Evolutionary conservation across 2,113 vertebrate species (phyloP).

Genomic region (Willisornis vidua): DNA sequence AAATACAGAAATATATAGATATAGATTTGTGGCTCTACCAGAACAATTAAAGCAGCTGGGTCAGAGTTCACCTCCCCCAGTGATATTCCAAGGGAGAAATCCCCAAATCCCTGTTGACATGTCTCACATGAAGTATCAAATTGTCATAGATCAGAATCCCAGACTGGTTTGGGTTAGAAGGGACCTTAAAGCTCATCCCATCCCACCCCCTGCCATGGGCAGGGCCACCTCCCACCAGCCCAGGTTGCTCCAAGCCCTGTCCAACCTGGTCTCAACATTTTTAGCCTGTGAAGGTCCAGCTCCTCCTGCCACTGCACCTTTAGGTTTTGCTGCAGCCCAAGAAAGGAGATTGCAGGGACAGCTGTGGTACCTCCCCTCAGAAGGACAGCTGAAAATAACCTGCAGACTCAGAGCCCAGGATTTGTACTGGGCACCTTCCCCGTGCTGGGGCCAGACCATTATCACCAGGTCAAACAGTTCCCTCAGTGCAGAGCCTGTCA

Average conservation of each 20-base stretch:
- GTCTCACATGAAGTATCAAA: fast-evolving
- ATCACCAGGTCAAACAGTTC: background rate
- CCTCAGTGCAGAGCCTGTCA: background rate
- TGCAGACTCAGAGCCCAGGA: constrained; percentile 27
- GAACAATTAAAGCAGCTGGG: background rate
- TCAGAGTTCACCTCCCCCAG: background rate
- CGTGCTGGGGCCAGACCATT: background rate
- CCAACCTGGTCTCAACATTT: background rate
- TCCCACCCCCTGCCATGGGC: background rate
- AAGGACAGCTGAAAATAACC: constrained; percentile 61
- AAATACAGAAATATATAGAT: background rate
- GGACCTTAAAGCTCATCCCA: background rate
- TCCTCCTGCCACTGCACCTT: background rate
- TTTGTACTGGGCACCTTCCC: constrained; percentile 18
- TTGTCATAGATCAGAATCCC: background rate
- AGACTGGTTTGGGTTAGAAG: background rate
- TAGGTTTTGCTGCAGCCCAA: constrained; percentile 36
- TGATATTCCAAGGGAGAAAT: background rate
- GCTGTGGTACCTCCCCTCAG: constrained; percentile 37
- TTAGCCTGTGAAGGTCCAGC: background rate
- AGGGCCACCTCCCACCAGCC: background rate
- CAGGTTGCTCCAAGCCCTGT: background rate
- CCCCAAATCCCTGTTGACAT: background rate
- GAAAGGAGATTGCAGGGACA: constrained; percentile 54
- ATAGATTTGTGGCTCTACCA: background rate